phyloP scores from a whole-genome alignment of 2,797 vertebrate genomes.

The Salarias fasciatus region DNA sequence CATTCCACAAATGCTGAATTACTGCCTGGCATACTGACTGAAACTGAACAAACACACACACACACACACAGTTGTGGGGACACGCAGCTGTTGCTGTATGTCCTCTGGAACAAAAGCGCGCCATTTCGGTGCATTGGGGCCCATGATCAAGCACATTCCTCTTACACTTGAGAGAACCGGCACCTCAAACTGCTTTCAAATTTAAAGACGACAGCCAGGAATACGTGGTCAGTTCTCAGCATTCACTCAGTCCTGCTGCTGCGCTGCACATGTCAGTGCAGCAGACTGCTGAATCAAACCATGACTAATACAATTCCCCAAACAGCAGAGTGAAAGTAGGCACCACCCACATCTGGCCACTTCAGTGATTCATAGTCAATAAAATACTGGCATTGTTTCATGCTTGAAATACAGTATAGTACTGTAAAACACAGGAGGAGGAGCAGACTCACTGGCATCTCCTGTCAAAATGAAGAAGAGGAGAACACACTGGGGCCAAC shows the following conservation, averaged over 20 bases:
- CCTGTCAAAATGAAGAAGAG: constrained; percentile 17
- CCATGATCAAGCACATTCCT: constrained; percentile 48
- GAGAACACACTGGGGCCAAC: constrained; percentile 21
- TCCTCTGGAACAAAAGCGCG: constrained; percentile 67
- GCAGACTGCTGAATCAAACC: too few relatives aligned
- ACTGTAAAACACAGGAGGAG: constrained; percentile 4
- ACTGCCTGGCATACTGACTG: constrained; percentile 46
- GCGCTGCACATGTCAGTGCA: not conserved
- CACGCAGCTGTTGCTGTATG: constrained; percentile 78
- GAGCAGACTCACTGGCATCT: constrained; percentile 21
- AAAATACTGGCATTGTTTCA: constrained; percentile 3
- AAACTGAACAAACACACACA: constrained; percentile 37
- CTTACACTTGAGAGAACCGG: not conserved
- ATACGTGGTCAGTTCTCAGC: not conserved
- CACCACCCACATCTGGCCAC: not conserved
- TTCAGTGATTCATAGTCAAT: not conserved
- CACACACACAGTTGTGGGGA: constrained; percentile 30
- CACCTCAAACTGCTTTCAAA: not conserved
- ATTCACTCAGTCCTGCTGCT: too few relatives aligned
- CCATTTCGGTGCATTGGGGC: constrained; percentile 60
- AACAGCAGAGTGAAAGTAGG: not conserved
- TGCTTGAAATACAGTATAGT: not conserved
- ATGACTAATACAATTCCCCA: too few relatives aligned
- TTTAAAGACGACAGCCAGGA: not conserved
- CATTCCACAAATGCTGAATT: constrained; percentile 70